Conservation (phyloP, 2,113 vertebrate species). For the Arenaria interpres region DNA sequence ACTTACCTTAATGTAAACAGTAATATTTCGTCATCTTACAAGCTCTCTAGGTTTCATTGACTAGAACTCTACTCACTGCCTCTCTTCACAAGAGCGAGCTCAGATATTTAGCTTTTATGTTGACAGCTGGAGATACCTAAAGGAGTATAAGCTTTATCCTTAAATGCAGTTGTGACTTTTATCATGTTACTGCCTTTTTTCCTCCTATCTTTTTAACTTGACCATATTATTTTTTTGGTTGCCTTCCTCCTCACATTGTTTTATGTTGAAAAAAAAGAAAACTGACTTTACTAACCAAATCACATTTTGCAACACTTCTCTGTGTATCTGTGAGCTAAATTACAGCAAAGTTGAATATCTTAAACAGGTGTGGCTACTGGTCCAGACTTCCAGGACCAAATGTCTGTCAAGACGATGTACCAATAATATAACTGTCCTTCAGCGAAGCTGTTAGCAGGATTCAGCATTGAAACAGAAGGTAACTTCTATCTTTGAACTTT, state of each 20-base stretch:
- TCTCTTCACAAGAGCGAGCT: not conserved
- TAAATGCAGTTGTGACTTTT: not conserved
- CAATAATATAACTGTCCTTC: not conserved
- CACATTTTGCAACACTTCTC: not conserved
- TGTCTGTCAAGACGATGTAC: not conserved
- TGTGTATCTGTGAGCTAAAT: not conserved
- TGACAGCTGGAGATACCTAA: not conserved
- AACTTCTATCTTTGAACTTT: not conserved
- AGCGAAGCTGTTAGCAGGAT: not conserved
- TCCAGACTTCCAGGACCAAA: not conserved
- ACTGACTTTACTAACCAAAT: not conserved
- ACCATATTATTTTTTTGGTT: fast-evolving
- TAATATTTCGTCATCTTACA: not conserved
- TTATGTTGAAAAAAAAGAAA: not conserved
- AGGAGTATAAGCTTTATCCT: not conserved
- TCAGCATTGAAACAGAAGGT: not conserved
- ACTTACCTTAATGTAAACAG: not conserved
- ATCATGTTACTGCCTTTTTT: not conserved
- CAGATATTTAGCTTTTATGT: not conserved
- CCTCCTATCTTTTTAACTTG: not conserved
- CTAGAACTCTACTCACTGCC: not conserved
- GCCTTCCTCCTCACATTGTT: not conserved
- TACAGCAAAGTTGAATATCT: not conserved
- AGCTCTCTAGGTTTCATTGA: not conserved
- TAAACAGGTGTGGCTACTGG: not conserved